These are phyloP conservation scores for Drosophila pallidifrons DNA, from an alignment of 1,140 invertebrate species.

Conservation along the genomic window DNA sequence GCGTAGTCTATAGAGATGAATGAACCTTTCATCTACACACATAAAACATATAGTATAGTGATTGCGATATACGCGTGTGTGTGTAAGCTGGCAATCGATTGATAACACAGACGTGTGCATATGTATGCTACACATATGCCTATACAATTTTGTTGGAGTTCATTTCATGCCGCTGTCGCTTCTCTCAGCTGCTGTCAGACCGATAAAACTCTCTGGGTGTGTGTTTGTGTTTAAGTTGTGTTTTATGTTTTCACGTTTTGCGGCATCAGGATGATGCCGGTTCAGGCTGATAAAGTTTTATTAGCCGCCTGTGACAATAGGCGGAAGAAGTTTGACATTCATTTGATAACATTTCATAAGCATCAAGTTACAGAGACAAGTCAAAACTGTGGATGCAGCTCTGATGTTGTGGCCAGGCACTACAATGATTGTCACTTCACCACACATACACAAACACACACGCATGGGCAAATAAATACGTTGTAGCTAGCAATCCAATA, in stretches of 20 bases:
- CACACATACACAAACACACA: constrained; percentile 1
- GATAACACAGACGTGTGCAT: constrained; percentile 15
- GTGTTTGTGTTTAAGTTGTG: constrained; percentile 22
- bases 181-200: constrained; percentile 5
- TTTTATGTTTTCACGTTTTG: constrained; percentile 34
- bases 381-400: constrained; percentile 35
- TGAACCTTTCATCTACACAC: constrained; percentile 21
- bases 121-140: background rate
- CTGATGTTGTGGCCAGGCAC: constrained; percentile 38
- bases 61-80: background rate
- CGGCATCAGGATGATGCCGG: constrained; percentile 28
- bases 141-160: constrained; percentile 7
- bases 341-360: constrained; percentile 75
- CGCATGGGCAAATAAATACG: background rate
- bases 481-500: background rate
- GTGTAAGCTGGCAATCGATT: constrained; percentile 43
- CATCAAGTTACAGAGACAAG: constrained; percentile 59
- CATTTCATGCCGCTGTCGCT: constrained; percentile 9
- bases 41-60: no score
- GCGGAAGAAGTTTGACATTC: constrained; percentile 61
- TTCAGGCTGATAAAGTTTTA: constrained; percentile 60
- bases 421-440: constrained; percentile 38
- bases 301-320: constrained; percentile 43
- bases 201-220: constrained; percentile 21
- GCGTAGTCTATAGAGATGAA: constrained; percentile 38